A percentile compares a stretch with the other conserved stretches of the same genome.
Conservation (phyloP, 2,797 vertebrate genomes). For the Gymnocypris eckloni region DNA sequence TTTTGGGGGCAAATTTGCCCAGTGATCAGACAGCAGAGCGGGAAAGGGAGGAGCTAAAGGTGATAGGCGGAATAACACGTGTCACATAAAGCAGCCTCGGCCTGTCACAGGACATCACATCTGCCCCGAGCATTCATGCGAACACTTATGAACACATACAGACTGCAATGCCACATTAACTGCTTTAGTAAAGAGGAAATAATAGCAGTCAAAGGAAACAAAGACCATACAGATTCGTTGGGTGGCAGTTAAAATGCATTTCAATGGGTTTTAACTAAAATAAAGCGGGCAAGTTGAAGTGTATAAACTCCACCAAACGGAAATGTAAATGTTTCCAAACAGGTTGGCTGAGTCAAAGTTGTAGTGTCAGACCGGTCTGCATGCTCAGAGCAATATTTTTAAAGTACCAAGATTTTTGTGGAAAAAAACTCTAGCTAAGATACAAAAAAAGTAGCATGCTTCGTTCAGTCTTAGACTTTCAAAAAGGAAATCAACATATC, state of each 20-base stretch:
- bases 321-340: not conserved
- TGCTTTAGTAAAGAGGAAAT: not conserved
- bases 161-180: conserved; percentile 21
- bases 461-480: not conserved
- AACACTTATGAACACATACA: conserved; percentile 16
- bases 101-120: conserved; percentile 76
- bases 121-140: conserved; percentile 66
- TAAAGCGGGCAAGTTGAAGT: not conserved
- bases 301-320: not conserved
- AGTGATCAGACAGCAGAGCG: conserved; percentile 63
- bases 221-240: not conserved
- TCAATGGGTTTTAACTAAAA: not conserved
- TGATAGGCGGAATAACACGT: conserved; percentile 64
- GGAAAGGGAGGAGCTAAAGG: conserved; percentile 44
- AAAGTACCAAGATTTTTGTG: not conserved
- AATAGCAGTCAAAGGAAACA: not conserved
- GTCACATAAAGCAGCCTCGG: conserved; percentile 64
- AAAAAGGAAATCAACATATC: not conserved
- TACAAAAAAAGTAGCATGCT: not conserved
- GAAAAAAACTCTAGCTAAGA: not conserved
- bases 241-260: not conserved
- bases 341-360: not conserved
- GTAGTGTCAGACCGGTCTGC: not conserved
- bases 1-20: conserved; percentile 51
- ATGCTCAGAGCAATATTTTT: not conserved